phyloP scores from a whole-genome alignment of 1,140 invertebrate species.

The Agrypnia vestita region DNA sequence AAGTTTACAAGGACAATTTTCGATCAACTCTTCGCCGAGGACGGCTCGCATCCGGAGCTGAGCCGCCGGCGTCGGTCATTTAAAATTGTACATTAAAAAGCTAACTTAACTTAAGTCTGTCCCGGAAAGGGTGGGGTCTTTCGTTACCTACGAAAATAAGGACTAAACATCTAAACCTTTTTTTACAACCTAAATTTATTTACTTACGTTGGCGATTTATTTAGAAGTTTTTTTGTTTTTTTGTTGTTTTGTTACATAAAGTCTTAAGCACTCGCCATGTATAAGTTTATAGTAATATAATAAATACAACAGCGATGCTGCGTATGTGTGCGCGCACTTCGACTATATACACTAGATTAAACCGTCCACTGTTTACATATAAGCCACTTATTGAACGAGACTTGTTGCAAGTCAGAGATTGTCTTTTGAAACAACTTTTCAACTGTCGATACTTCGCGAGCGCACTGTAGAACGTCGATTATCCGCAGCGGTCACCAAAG shows the following conservation, averaged over 20 bases:
- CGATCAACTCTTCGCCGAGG: no score
- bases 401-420: neutral
- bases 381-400: neutral
- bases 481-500: no score
- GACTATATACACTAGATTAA: constrained; percentile 7
- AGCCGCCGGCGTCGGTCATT: no score
- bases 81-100: constrained; percentile 13
- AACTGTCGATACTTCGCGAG: no score
- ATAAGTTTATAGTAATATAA: neutral
- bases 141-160: constrained; percentile 3
- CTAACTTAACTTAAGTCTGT: constrained; percentile 24
- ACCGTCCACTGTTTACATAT: neutral
- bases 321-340: neutral
- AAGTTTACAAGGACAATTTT: no score
- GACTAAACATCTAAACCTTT: constrained; percentile 5
- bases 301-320: neutral
- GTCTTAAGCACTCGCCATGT: constrained; percentile 13
- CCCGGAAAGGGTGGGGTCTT: constrained; percentile 20
- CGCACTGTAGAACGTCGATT: no score
- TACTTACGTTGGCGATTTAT: constrained; percentile 6
- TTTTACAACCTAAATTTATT: constrained; percentile 20
- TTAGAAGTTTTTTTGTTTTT: constrained; percentile 19
- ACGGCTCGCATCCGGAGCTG: no score
- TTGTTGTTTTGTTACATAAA: constrained; percentile 3
- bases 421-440: neutral